Conservation (phyloP, 2,797 vertebrate species). For the Anguilla pacifica region DNA sequence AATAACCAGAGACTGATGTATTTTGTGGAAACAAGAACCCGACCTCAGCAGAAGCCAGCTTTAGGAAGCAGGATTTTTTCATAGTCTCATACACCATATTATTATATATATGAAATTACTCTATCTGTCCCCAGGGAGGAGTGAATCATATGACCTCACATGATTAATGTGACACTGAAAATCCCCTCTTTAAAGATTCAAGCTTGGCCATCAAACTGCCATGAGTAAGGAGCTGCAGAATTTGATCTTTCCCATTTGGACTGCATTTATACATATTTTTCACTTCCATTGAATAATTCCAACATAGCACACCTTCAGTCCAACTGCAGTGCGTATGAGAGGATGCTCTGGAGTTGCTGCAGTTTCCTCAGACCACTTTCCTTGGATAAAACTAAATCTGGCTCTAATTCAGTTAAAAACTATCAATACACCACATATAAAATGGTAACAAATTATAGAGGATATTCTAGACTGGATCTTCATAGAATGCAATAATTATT, state of each 20-base stretch:
- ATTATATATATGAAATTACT: neutral
- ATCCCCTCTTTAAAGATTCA: neutral
- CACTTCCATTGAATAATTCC: neutral
- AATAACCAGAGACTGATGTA: neutral
- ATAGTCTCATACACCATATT: neutral
- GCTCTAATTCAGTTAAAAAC: too few relatives aligned
- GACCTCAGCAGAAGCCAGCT: neutral
- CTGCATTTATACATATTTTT: neutral
- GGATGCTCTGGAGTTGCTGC: neutral
- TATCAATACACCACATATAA: too few relatives aligned
- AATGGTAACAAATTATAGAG: too few relatives aligned
- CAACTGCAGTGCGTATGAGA: neutral
- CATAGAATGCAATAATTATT: too few relatives aligned
- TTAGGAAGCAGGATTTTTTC: neutral
- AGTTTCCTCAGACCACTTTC: too few relatives aligned
- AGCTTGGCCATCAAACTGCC: conserved; percentile 1
- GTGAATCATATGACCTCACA: neutral
- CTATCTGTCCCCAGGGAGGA: neutral
- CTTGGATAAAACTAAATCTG: too few relatives aligned
- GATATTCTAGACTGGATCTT: too few relatives aligned
- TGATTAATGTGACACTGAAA: conserved; percentile 9
- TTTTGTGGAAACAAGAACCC: neutral
- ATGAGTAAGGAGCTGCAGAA: neutral
- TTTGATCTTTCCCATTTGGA: neutral
- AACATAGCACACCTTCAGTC: neutral